Conservation (phyloP, 1,140 invertebrate species). For the Cephus cinctus region DNA sequence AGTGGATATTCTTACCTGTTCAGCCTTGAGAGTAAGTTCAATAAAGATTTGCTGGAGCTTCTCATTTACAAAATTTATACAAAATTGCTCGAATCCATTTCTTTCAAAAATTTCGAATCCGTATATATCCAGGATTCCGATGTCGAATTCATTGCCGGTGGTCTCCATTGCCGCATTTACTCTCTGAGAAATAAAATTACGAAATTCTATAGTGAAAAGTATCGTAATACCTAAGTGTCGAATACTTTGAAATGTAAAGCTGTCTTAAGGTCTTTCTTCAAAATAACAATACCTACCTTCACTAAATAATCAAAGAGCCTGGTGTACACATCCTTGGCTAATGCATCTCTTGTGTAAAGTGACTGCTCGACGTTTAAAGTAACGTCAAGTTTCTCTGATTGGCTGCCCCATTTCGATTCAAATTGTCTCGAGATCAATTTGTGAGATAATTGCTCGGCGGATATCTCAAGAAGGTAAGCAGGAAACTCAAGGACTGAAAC, state of each 20-base stretch:
- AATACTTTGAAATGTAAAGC: too few species aligned
- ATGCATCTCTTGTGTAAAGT: slow-evolving; percentile 66
- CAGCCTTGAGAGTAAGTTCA: slow-evolving; percentile 72
- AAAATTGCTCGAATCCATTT: slow-evolving; percentile 87
- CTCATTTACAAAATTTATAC: slow-evolving; percentile 93
- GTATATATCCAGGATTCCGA: slow-evolving; percentile 69
- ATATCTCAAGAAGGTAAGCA: slow-evolving; percentile 65
- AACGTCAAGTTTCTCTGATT: slow-evolving; percentile 69
- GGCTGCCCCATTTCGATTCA: slow-evolving; percentile 74
- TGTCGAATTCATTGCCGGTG: slow-evolving; percentile 52
- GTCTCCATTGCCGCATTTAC: slow-evolving; percentile 67
- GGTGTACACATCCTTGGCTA: slow-evolving; percentile 70
- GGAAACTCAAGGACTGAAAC: slow-evolving; percentile 67
- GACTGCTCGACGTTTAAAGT: slow-evolving; percentile 69
- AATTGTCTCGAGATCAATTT: slow-evolving; percentile 69
- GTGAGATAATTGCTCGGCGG: slow-evolving; percentile 59
- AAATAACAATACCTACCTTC: slow-evolving; percentile 49
- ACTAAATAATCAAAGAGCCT: slow-evolving; percentile 73
- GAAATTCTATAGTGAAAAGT: too few species aligned
- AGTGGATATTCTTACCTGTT: slow-evolving; percentile 57
- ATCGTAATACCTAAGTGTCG: too few species aligned
- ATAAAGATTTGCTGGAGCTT: slow-evolving; percentile 82
- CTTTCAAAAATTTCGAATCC: slow-evolving; percentile 75
- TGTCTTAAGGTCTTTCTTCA: too few species aligned
- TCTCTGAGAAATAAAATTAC: slow-evolving; percentile 48